Evolutionary conservation across 2,113 vertebrate genomes (phyloP).

Genomic region (Sander lucioperca): DNA sequence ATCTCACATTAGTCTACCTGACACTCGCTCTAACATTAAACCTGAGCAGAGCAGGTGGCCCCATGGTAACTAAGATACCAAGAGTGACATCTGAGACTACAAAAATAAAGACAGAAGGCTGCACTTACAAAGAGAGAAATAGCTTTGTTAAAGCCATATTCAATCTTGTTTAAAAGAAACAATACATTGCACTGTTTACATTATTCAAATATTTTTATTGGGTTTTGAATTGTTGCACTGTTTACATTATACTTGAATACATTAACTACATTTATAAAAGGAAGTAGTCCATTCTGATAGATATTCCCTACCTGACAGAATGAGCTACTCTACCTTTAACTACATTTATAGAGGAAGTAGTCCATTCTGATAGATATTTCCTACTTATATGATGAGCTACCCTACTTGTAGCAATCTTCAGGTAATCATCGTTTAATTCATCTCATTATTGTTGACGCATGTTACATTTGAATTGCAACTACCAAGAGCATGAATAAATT

Average conservation of each 20-base stretch:
- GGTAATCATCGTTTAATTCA: not conserved
- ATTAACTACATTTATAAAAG: too few relatives aligned
- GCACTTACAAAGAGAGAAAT: not conserved
- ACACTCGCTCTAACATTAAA: conserved; percentile 69
- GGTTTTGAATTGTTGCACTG: not conserved
- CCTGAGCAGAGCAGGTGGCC: conserved; percentile 63
- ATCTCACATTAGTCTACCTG: conserved; percentile 70
- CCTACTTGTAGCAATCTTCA: not conserved
- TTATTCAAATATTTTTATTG: too few relatives aligned
- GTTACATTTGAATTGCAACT: not conserved
- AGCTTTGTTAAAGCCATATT: not conserved
- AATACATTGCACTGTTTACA: not conserved
- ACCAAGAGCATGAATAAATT: not conserved
- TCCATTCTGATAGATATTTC: too few relatives aligned
- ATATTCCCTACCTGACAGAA: too few relatives aligned
- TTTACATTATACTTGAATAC: too few relatives aligned
- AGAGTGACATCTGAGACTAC: conserved; percentile 55
- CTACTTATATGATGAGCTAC: too few relatives aligned
- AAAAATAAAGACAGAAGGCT: conserved; percentile 27
- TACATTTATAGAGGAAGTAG: too few relatives aligned
- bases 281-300: too few relatives aligned
- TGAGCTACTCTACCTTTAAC: too few relatives aligned
- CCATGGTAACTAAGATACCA: conserved; percentile 74
- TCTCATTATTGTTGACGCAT: not conserved
- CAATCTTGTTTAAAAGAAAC: not conserved